phyloP scores from a whole-genome alignment of 2,888 invertebrate genomes.

The Gnatocerus cornutus region DNA sequence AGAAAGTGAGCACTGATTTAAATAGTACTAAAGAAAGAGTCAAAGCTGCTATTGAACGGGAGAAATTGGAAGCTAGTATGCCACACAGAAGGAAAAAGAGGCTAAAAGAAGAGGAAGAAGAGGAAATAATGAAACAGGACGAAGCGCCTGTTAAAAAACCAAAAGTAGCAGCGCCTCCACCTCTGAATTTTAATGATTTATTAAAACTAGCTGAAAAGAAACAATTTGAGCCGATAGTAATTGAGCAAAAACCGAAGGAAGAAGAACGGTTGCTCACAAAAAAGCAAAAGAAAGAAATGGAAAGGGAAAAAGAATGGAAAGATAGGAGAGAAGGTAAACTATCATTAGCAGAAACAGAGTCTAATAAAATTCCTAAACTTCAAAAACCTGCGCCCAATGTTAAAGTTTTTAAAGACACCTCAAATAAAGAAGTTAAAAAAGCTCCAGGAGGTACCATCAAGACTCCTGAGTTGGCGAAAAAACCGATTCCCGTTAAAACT shows the following conservation, averaged over 20 bases:
- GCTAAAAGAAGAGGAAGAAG: constrained; percentile 61
- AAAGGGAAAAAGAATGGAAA: constrained; percentile 80
- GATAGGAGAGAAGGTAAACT: constrained; percentile 72
- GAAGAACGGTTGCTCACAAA: constrained; percentile 85
- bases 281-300: constrained; percentile 83
- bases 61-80: constrained; percentile 81
- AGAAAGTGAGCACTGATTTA: constrained; percentile 72
- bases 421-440: too few relatives aligned
- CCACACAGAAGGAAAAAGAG: constrained; percentile 79
- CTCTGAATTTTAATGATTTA: constrained; percentile 79
- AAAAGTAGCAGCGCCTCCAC: constrained; percentile 80
- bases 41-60: constrained; percentile 81
- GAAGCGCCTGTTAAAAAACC: constrained; percentile 72
- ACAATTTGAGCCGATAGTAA: constrained; percentile 84
- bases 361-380: not conserved
- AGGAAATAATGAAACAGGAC: constrained; percentile 62
- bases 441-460: too few relatives aligned
- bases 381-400: too few relatives aligned
- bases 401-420: not conserved
- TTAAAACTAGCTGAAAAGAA: constrained; percentile 89
- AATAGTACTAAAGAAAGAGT: constrained; percentile 83
- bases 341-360: constrained; percentile 44
- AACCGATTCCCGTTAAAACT: too few relatives aligned
- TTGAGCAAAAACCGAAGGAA: constrained; percentile 74
- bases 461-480: too few relatives aligned